Base-by-base conservation (phyloP, 2,113 vertebrate species). In the Rhadina sibilatrix region DNA sequence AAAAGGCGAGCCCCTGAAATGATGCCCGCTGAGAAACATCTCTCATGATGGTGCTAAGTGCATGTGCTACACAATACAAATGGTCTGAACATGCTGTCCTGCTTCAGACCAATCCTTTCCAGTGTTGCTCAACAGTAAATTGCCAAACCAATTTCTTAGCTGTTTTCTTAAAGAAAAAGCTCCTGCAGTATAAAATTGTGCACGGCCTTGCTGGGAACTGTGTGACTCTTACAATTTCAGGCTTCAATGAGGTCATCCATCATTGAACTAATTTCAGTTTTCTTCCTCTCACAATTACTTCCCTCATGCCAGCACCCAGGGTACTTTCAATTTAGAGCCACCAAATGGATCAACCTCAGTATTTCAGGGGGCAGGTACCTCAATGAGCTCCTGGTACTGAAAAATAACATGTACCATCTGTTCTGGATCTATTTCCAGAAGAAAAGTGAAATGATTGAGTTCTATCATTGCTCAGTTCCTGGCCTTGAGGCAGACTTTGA, bases 221-320 rank as follows among this genome's bases (percentile, higher is more conserved):
- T 87, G 85, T 30, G 53, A 87, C 83, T 95, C 77, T 70, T 75
- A 90, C 52, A 83, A 57, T 89, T 93, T 89, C 56, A 90, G 86
- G 68, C 83, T 94, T 90, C 90, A 71, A 53, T 92, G 52, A 80
- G 31, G 64, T 93, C 72, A 90, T 92, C 88, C 31, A 68, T 96
- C 94, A 93, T 12, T 33, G 60, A 78, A 78, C 56, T 95, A 68
- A 94, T 96, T 95, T 95, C 79, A 68, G 71, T 60, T 83, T 89
- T 96, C 75, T 93, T 84, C 68, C 52, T 90, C 60, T 89, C 72
- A 56, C 83, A 84, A 82, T 90, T 95, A 78, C 61, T 90, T 90
- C 23, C 47, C 72, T 71, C 46, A 25, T 6, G 17, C 40, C 60
- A 87, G 59, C 30, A 83, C 23, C 19, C 47, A 86, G 46, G 54